Evolutionary conservation across 2,113 vertebrate species (phyloP).

Genomic region (Anolis sagrei): DNA sequence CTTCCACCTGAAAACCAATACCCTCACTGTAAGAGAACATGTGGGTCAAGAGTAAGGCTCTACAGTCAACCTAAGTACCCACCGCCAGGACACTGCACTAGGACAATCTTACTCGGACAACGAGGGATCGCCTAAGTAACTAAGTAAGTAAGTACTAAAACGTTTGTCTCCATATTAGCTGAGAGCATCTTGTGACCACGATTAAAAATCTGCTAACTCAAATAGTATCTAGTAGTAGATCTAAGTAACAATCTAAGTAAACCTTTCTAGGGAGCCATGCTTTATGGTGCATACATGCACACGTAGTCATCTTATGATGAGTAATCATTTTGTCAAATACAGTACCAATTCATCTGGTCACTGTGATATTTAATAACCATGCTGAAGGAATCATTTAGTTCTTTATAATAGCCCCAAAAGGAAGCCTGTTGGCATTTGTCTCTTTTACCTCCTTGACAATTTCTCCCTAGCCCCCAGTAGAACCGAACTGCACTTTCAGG

Average conservation of each 20-base stretch:
- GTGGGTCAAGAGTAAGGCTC: too few species aligned
- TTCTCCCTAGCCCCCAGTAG: neutral
- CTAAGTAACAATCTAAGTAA: neutral
- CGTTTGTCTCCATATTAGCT: neutral
- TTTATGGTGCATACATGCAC: neutral
- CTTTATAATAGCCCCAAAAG: neutral
- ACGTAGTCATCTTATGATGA: neutral
- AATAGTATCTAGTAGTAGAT: neutral
- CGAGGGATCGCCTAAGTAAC: too few species aligned
- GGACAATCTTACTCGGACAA: too few species aligned
- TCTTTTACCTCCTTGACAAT: slow-evolving; percentile 4
- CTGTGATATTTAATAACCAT: neutral
- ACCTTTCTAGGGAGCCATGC: neutral
- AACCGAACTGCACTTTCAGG: slow-evolving; percentile 39
- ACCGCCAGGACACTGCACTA: too few species aligned
- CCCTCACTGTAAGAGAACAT: too few species aligned
- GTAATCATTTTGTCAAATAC: neutral
- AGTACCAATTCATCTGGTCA: slow-evolving; percentile 1
- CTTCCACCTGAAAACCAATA: too few species aligned
- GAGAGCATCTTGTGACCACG: neutral
- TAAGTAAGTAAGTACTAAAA: too few species aligned
- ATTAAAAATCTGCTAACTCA: neutral
- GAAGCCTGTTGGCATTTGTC: neutral
- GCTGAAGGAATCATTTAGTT: slow-evolving; percentile 4
- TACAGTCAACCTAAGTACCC: too few species aligned